A percentile compares a stretch with the other conserved stretches of the same genome.
Conservation (phyloP, 2,113 vertebrate genomes). For the Lophotis ruficrista region DNA sequence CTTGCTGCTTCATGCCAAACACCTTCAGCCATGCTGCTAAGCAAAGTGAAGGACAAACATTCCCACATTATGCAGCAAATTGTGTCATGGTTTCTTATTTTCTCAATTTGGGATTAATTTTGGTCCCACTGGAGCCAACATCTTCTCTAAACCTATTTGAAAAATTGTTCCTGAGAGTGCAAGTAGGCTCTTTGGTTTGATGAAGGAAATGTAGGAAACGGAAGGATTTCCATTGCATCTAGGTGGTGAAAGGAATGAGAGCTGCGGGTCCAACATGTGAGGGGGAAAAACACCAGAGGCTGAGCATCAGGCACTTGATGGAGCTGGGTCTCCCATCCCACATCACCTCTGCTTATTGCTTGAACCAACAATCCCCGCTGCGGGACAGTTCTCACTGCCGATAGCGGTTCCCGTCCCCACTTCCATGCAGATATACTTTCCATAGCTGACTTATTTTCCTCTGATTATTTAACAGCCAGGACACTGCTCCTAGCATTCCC, state of each 20-base stretch:
- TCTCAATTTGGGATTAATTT: not conserved
- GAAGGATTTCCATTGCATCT: not conserved
- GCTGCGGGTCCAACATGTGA: not conserved
- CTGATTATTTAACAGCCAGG: not conserved
- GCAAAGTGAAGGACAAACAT: not conserved
- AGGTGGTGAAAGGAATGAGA: not conserved
- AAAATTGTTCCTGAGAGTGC: not conserved
- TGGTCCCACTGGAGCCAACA: not conserved
- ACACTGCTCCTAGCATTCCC: not conserved
- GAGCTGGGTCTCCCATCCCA: not conserved
- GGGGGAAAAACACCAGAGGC: not conserved
- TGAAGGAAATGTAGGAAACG: not conserved
- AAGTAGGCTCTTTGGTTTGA: not conserved
- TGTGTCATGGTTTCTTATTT: not conserved
- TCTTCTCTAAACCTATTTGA: not conserved
- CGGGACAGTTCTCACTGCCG: not conserved
- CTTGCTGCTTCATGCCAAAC: not conserved
- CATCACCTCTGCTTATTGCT: not conserved
- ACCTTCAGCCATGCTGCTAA: not conserved
- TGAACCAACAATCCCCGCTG: not conserved
- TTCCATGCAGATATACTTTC: not conserved
- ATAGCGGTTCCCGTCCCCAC: not conserved
- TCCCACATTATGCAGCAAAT: not conserved
- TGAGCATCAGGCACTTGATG: not conserved
- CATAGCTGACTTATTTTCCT: not conserved